A percentile compares a stretch with the other conserved stretches of the same genome.
Evolutionary conservation across 2,888 invertebrate species (phyloP).

Genomic region (Papilio gigon): DNA sequence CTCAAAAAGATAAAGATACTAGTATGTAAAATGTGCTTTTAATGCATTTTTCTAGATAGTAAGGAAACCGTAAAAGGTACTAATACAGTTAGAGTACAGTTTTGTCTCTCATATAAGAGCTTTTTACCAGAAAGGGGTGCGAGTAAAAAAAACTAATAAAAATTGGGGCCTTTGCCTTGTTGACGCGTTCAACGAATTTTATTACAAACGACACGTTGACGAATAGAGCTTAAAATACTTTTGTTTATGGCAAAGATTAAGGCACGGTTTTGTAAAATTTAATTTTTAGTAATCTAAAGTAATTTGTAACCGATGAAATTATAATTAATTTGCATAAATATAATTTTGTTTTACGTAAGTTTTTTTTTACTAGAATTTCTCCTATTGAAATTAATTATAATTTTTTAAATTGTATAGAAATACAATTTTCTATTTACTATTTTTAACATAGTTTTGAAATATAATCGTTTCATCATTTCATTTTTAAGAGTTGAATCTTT

Average conservation of each 20-base stretch:
- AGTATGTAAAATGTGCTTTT: constrained; percentile 23
- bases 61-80: constrained; percentile 66
- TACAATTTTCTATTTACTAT: too few relatives aligned
- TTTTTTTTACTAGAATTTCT: too few relatives aligned
- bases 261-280: constrained; percentile 26
- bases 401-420: too few relatives aligned
- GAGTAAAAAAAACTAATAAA: constrained; percentile 59
- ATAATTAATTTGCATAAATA: background rate
- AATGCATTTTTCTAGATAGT: constrained; percentile 50
- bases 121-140: constrained; percentile 68
- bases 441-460: too few relatives aligned
- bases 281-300: background rate
- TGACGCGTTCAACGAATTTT: constrained; percentile 71
- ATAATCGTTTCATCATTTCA: too few relatives aligned
- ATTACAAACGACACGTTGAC: constrained; percentile 73
- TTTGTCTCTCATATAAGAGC: constrained; percentile 62
- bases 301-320: constrained; percentile 1
- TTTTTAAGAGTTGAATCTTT: too few relatives aligned
- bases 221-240: constrained; percentile 54
- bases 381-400: too few relatives aligned
- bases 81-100: constrained; percentile 63
- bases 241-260: constrained; percentile 40
- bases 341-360: too few relatives aligned
- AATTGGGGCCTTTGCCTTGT: constrained; percentile 67
- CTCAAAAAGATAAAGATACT: background rate